Base-by-base conservation (phyloP, 1,140 invertebrate species). In the Pseudomyrmex concolor region DNA sequence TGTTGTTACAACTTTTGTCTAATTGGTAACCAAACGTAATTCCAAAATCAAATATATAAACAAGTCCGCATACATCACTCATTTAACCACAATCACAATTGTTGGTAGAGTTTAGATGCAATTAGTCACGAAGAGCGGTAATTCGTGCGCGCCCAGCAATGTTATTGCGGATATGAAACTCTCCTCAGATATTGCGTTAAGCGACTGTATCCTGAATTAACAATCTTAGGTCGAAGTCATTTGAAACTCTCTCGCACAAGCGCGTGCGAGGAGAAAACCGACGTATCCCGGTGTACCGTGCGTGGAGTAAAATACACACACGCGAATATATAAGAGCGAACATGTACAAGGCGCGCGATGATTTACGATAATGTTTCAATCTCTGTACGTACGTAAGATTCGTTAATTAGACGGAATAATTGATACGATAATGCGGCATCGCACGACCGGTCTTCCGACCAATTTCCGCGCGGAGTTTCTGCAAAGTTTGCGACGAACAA, bases 331-430 rank as follows among this genome's bases (percentile, higher is more conserved):
- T 82, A 77, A 84, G 45, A 22, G 25, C 67, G 80, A 48, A 25
- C 62, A 34, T 7, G 85, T 60, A 77, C 82, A 78, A 84, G 68
- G 73, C 54, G 55, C 59, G 19, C 55, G 66, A 63, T 89, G 90
- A 90, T 89, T 89, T 83, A 84, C 73, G 83, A 76, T 86, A 87
- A 89, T 87, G 84, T 90, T 90, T 90, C 89, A 89, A 90, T 91
- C 85, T 85, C 80, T 64, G 59, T 78, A 71, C 67, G 74, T 89
- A 89, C 78, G n/a, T n/a, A 64, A 70, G 63, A 50, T 71, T 68
- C 85, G 87, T 89, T 91, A 90, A 90, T 91, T 87, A 83, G 82
- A 86, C 67, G 83, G 81, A 89, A 90, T 91, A 89, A 90, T 90
- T 90, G 85, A 91, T 89, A 70, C 70, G 81, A 78, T 89, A 89